These are phyloP conservation scores for Dasypolia templi DNA, from an alignment of 2,888 invertebrate species.

Conservation along the genomic window DNA sequence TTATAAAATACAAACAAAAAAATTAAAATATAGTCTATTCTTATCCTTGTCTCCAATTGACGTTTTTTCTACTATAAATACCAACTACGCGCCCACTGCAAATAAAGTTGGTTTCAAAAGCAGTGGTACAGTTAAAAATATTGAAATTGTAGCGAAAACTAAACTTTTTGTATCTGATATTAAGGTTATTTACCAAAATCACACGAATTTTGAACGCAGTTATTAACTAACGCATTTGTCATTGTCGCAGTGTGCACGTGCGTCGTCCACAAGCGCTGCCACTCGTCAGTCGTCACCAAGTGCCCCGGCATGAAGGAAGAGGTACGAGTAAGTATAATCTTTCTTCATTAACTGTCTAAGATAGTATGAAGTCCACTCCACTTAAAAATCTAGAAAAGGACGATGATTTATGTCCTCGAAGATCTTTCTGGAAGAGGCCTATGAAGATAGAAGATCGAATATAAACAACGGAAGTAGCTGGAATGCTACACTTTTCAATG, in stretches of 20 bases:
- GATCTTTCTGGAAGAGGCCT: no score
- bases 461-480: background rate
- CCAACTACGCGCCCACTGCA: background rate
- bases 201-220: background rate
- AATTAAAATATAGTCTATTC: background rate
- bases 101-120: constrained; percentile 7
- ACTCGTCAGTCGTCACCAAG: constrained; percentile 98
- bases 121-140: background rate
- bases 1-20: background rate
- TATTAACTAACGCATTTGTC: background rate
- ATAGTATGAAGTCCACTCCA: background rate
- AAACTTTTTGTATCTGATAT: background rate
- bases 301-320: constrained; percentile 99
- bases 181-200: background rate
- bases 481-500: background rate
- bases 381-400: no score
- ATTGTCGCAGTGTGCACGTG: constrained; percentile 97
- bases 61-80: background rate
- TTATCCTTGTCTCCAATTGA: background rate
- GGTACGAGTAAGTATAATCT: constrained; percentile 83
- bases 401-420: no score
- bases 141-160: background rate
- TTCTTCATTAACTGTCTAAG: background rate
- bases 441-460: background rate
- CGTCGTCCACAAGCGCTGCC: constrained; percentile 99